Evolutionary conservation across 2,113 vertebrate genomes (phyloP), one percentile per base, ranked within the genome.

Genomic region (Oophaga pumilio): DNA sequence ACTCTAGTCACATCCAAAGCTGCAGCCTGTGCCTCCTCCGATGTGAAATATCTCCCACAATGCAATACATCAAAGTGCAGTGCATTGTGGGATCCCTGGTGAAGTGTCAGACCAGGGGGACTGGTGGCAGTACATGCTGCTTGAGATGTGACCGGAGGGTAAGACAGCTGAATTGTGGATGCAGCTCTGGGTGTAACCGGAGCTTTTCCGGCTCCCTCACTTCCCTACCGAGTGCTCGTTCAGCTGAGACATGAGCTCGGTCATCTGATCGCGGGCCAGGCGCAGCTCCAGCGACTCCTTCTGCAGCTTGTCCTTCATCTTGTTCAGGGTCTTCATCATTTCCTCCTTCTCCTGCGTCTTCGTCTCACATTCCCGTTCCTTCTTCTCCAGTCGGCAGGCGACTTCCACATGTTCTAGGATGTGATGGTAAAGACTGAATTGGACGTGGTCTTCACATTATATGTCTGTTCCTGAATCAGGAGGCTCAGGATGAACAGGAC

Each of bases 251-350:
- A 97, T 95, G 89, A 99, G 93, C 87, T 97, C 97, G 4, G 94
- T 90, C 91, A 98, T 96, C 92, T 98, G 98, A 24, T 98, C 97
- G 84, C 96, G 92, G 74, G 97, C 96, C 43, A 96, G 97, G 62
- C 97, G 96, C 89, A 99, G 94, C 92, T 99, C 98, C 91, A 96
- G 92, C 6, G 97, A 97, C 93, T 99, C 97, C 0, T 96, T 96
- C 92, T 97, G 97, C 57, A 99, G 94, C 86, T 99, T 99, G 93
- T 99, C 98, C 93, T 98, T 99, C 98, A 99, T 99, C 93, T 99
- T 99, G 91, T 99, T 99, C 90, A 99, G 91, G 0, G 98, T 99
- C 93, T 97, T 97, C 98, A 99, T 99, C 98, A 99, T 99, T 85
- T 98, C 98, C 5, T 99, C 98, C 88, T 97, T 99, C 90, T 99